Evolutionary conservation across 2,797 vertebrate species (phyloP), one percentile per base, ranked within the genome.

Genomic region (Crocodylus rhombifer): DNA sequence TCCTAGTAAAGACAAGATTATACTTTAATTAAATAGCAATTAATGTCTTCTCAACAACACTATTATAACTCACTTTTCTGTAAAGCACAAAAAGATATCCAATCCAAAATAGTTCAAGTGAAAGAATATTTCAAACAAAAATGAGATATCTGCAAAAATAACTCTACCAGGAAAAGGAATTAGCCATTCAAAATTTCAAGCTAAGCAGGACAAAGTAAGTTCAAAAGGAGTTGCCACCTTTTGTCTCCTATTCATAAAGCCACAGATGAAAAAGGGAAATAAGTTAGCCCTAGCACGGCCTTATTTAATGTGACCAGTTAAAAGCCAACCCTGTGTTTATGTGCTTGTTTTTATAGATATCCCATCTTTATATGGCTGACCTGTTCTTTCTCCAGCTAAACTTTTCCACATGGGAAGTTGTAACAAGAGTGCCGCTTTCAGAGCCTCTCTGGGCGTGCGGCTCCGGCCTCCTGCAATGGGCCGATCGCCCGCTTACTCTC

Each of bases 311-410:
- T 92, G 63, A 25, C 78, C 58, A 73, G 77, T 81, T 74, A 77
- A 81, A n/a, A 60, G 74, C 64, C 85, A 82, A 82, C 87, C 71
- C 64, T 85, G 74, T 42, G 69, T 42, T 77, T 89, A 80, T 83
- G 82, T 62, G 73, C 21, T 82, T 84, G 30, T 89, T 96, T 95
- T 94, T 87, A 93, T 87, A 95, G 80, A 28, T 91, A 75, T 61
- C 60, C n/a, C 82, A 17, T 94, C 77, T 96, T 92, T 94, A 89
- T 74, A 56, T 51, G 60, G 18, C 84, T 57, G 36, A 90, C 69
- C 33, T 77, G 74, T 21, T 90, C 67, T 95, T 94, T 95, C 80
- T 87, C 89, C 60, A 89, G 73, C 77, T 97, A 95, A 95, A 28
- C 64, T 89, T 95, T 96, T 75, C 82, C 93, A 96, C 30, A 89